Base-by-base conservation (phyloP, 2,888 invertebrate species). In the Tyria jacobaeae region DNA sequence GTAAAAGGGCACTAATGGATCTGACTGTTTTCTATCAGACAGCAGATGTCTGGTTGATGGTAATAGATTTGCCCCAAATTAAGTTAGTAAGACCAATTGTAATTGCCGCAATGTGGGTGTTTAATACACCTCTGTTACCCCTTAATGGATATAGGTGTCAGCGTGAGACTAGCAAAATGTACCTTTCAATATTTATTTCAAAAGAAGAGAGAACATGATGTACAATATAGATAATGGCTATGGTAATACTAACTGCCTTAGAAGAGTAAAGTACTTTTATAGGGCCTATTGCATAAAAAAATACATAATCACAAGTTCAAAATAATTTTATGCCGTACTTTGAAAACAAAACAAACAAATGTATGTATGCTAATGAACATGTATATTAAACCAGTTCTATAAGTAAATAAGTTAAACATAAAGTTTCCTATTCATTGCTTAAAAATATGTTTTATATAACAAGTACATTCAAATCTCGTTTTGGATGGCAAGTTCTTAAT, bases 371-470 rank as follows among this genome's bases (percentile, higher is more conserved):
- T 21, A 17, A 17, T 41, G 9, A 41, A 21, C 12, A 17, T 21
- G 0, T 3, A 44, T 7, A 10, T 44, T 44, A 10, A 21, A 44
- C 9, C 10, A 21, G 9, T 21, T 44, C 17, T 21, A 10, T 41
- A 9, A 17, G 9, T 27, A 27, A 27, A 27, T 27, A 27, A 27
- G 27, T 31, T 31, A 44, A 44, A 12, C 12, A 9, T 44, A 44
- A 21, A 17, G 12, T 1, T 44, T 44, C 44, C 44, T 44, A 21
- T 12, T 21, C 21, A 44, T 21, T 12, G 10, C 4, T 4, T 31
- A 31, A 31, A 21, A 3, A 17, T 48, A n/a, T 17, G 10, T 55
- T 56, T 21, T 48, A 56, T 37, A 9, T 34, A 55, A 54, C 25
- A n/a, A 12, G 17, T 41, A n/a, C 25, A n/a, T 25, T 41, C 17